Evolutionary conservation across 2,797 vertebrate genomes (phyloP), one percentile per base, ranked within the genome.

Genomic region (Lithobates pipiens): DNA sequence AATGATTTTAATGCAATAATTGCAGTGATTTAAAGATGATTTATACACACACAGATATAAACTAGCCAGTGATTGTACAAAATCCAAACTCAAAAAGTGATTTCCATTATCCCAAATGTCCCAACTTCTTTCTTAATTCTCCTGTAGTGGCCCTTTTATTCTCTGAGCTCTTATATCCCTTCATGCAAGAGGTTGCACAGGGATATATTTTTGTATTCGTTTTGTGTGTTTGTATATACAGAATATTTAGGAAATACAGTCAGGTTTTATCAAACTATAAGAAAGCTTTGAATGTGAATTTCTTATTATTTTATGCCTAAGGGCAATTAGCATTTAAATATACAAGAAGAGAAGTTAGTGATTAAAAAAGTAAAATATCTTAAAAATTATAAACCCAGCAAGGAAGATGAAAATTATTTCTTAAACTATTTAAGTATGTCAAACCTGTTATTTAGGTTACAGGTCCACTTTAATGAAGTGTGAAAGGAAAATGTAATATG

Each of bases 391-490:
- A 57, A 5, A 70, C 54, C 23, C 25, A 32, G 15, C 25, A 29
- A 54, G 70, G 10, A 57, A 71, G 68, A 21, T 61, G 68, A 7
- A 81, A 57, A 57, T 80, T 23, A 61, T 81, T 81, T 71, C 72
- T 65, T 6, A 65, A 65, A 42, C 36, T 16, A 29, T 63, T 57
- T 81, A 61, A 72, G 34, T 36, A n/a, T 73, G 36, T 15, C 46
- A 27, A 42, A 42, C 69, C 34, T 73, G n/a, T 27, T 74, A 82
- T 74, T 82, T 82, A 57, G 34, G 54, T 44, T 73, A n/a, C 54
- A 82, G 34, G 50, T 82, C 72, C 70, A 74, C 25, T 82, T 82
- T 82, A 84, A 77, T 72, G 83, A 70, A 74, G 68, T 73, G 75
- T 84, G 75, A 69, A 76, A 77, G 46, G 69, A 73, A 79, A 79